Base-by-base conservation (phyloP, 1,140 invertebrate genomes). In the Pogonognathellus flavescens region DNA sequence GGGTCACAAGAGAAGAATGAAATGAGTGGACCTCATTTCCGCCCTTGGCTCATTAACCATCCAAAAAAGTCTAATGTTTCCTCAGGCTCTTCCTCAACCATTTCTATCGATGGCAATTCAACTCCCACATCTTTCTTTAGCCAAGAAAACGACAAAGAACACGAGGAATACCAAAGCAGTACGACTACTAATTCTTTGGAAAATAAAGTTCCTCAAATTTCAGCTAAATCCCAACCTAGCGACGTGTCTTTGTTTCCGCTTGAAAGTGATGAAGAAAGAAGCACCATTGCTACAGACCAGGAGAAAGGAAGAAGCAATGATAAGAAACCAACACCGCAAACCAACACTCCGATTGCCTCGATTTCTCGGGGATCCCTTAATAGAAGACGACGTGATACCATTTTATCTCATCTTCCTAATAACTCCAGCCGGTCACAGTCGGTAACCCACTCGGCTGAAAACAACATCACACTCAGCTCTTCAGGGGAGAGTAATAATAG, bases 361-460 rank as follows among this genome's bases (percentile, higher is more conserved):
- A 76, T 25, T 14, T 82, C 80, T 82, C n/a, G 2, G 10, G 52
- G 4, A 25, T 3, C 80, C 50, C 80, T 57, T 82, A 82, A 82
- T 82, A 82, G 80, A 49, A 60, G 80, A 57, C 80, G 80, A 82
- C 80, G 80, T 82, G 57, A 82, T 82, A 82, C 49, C 52, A 82
- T 82, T 82, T 82, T 82, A n/a, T 82, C 80, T 82, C 80, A 82
- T 82, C 80, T 82, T 82, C 20, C 80, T 82, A 82, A 82, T 82
- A 82, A 82, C 80, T 57, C 80, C 80, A 55, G 25, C 70, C 70
- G 70, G 70, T 76, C 70, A 76, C 70, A 76, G 70, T 76, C 70
- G 70, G 70, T 76, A 76, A 76, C 70, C 70, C 70, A 76, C 70
- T 50, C 70, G 70, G 4, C 70, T 11, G 41, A 76, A 76, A 76